A percentile compares a stretch with the other conserved stretches of the same genome.
These are phyloP conservation scores for Xanthorhoe spadicearia DNA, from an alignment of 2,888 invertebrate species.

Conservation along the genomic window DNA sequence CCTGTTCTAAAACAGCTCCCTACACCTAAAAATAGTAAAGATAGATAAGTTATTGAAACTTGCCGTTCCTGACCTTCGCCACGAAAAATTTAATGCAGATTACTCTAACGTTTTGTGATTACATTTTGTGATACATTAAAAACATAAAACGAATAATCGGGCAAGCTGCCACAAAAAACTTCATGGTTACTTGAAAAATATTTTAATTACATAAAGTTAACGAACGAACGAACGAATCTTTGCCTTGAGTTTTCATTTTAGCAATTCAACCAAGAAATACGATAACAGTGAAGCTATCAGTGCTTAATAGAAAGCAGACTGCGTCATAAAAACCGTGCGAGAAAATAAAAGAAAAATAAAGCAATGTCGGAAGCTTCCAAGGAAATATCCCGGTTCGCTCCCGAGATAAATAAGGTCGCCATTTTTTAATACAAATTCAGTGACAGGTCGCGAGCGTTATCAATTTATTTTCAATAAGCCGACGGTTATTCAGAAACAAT, in stretches of 20 bases:
- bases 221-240: too few relatives aligned
- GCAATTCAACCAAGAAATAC: neutral
- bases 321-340: neutral
- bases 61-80: too few relatives aligned
- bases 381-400: neutral
- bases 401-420: neutral
- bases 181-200: too few relatives aligned
- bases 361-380: neutral
- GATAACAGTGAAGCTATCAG: neutral
- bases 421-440: slow-evolving; percentile 1
- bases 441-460: slow-evolving; percentile 5
- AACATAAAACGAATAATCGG: too few relatives aligned
- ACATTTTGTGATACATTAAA: too few relatives aligned
- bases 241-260: neutral
- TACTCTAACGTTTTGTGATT: too few relatives aligned
- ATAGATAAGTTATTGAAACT: too few relatives aligned
- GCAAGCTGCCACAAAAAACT: too few relatives aligned
- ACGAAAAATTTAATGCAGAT: too few relatives aligned
- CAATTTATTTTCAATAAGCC: slow-evolving; percentile 9
- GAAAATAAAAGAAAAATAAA: neutral
- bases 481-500: slow-evolving; percentile 6
- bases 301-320: neutral
- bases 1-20: too few relatives aligned
- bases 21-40: too few relatives aligned
- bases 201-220: neutral